Conservation (phyloP, 1,140 invertebrate species). For the Nasonia giraulti region DNA sequence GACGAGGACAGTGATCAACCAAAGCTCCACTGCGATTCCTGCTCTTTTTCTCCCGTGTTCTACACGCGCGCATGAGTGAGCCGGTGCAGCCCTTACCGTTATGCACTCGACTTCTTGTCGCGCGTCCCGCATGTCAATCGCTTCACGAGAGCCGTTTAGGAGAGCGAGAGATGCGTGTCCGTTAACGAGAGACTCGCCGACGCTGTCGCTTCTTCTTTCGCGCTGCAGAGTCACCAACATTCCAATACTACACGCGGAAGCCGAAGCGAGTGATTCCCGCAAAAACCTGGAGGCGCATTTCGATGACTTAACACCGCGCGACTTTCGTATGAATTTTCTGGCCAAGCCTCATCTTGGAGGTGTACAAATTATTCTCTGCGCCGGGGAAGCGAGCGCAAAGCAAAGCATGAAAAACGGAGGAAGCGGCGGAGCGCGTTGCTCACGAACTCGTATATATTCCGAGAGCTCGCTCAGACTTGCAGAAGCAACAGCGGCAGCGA, state of each 20-base stretch:
- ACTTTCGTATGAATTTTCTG: background rate
- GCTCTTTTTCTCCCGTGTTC: background rate
- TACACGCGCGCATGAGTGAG: background rate
- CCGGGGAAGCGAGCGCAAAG: background rate
- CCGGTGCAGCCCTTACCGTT: constrained; percentile 69
- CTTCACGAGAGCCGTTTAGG: constrained; percentile 47
- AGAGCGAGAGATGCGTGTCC: constrained; percentile 30
- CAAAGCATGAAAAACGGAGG: background rate
- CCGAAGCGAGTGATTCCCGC: too few species aligned
- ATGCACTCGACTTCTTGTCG: constrained; percentile 61
- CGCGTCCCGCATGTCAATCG: constrained; percentile 70
- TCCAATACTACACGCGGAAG: too few species aligned
- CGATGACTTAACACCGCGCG: background rate
- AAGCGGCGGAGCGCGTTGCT: background rate
- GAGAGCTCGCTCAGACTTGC: background rate
- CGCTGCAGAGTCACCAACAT: too few species aligned
- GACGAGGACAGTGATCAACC: constrained; percentile 62
- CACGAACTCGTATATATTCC: constrained; percentile 25
- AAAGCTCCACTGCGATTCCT: background rate
- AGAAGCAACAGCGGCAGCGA: constrained; percentile 6
- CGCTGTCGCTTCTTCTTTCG: too few species aligned
- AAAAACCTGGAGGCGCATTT: background rate
- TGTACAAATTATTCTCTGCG: constrained; percentile 44
- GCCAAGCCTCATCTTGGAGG: constrained; percentile 40
- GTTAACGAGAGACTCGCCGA: constrained; percentile 19